Percentiles rank a stretch among this genome's conserved stretches.
These are phyloP conservation scores for Sylvietta virens DNA, from an alignment of 2,113 vertebrate species.

Conservation along the genomic window DNA sequence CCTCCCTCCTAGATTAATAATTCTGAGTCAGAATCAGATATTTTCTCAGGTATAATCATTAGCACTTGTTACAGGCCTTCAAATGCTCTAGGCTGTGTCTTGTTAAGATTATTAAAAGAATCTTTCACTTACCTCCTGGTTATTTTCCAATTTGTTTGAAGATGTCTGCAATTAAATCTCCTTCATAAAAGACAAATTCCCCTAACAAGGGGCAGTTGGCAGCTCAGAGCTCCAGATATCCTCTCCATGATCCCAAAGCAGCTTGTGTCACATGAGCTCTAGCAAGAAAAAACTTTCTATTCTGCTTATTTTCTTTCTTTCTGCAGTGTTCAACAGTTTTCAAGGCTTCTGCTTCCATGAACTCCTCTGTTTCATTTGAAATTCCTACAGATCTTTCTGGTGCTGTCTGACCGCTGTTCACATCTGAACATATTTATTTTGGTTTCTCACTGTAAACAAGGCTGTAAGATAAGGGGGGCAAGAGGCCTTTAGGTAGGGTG, in stretches of 20 bases:
- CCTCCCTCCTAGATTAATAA: not conserved
- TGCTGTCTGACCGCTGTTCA: not conserved
- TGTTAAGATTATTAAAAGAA: slow-evolving; percentile 43
- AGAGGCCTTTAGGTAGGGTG: not conserved
- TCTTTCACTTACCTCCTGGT: slow-evolving; percentile 43
- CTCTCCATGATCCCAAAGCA: not conserved
- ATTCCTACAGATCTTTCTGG: not conserved
- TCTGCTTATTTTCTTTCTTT: not conserved
- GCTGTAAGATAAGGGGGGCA: not conserved
- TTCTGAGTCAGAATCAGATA: slow-evolving; percentile 24
- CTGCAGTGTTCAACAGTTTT: not conserved
- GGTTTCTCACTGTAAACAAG: not conserved
- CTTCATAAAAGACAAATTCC: slow-evolving; percentile 24
- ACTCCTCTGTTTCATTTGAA: not conserved
- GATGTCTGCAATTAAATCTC: slow-evolving; percentile 40
- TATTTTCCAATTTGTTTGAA: slow-evolving; percentile 61
- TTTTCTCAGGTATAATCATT: slow-evolving; percentile 51
- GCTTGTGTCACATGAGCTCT: not conserved
- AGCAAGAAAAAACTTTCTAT: not conserved
- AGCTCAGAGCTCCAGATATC: not conserved
- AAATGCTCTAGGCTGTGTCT: slow-evolving; percentile 25
- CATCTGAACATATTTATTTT: not conserved
- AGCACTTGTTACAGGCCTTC: slow-evolving; percentile 38
- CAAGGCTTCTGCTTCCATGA: not conserved
- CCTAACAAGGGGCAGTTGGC: not conserved